These are phyloP conservation scores for Megaptera novaeangliae DNA, from an alignment of 2,113 vertebrate species.

Conservation along the genomic window DNA sequence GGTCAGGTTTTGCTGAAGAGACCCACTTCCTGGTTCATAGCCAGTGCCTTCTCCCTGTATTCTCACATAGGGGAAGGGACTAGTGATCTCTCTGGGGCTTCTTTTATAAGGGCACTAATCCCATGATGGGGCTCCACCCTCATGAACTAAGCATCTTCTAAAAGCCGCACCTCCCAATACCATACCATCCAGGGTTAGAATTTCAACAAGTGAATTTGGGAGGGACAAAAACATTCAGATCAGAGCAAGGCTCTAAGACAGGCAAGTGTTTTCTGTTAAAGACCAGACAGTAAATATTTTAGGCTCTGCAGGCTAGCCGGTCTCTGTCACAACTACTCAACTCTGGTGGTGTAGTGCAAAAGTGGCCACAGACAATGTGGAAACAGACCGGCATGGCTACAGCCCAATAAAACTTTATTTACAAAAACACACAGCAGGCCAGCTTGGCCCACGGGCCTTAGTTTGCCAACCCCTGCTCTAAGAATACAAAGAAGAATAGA, in stretches of 20 bases:
- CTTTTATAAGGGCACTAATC: neutral
- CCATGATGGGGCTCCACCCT: neutral
- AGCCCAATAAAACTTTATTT: neutral
- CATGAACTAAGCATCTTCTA: neutral
- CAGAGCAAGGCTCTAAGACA: neutral
- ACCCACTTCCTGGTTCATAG: neutral
- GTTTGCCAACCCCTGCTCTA: neutral
- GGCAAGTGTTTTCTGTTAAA: neutral
- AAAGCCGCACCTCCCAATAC: neutral
- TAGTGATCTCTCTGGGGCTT: too few relatives aligned
- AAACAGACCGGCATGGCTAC: neutral
- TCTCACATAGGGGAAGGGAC: neutral
- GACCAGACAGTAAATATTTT: neutral
- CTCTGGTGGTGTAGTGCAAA: neutral
- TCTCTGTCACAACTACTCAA: neutral
- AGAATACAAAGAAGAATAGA: neutral
- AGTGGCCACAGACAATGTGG: too few relatives aligned
- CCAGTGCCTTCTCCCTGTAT: neutral
- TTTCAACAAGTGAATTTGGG: neutral
- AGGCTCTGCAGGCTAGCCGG: neutral
- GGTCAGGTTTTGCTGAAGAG: neutral
- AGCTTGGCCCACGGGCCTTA: neutral
- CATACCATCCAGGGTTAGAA: neutral
- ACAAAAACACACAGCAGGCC: neutral
- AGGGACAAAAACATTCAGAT: neutral